Evolutionary conservation across 2,888 invertebrate genomes (phyloP).

Genomic region (Eustalomyia histrio): DNA sequence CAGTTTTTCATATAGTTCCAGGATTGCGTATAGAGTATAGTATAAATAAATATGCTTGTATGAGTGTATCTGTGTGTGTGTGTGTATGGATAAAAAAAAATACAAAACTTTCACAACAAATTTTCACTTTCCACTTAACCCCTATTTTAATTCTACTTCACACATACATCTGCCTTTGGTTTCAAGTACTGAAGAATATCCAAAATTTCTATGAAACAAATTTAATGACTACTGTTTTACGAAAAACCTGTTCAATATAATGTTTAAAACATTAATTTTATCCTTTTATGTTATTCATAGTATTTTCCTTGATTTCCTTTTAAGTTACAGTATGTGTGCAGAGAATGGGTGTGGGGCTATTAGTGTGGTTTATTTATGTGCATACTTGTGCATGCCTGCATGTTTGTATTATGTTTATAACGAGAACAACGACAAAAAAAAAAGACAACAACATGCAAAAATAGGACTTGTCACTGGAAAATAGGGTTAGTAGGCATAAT

Average conservation of each 20-base stretch:
- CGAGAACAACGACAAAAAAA: constrained; percentile 37
- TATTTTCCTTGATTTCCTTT: neutral
- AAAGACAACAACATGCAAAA: constrained; percentile 67
- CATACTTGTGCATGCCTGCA: constrained; percentile 37
- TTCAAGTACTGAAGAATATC: neutral
- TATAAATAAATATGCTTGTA: constrained; percentile 2
- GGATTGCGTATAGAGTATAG: constrained; percentile 51
- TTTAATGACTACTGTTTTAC: neutral
- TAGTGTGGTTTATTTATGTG: constrained; percentile 24
- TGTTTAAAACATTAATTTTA: neutral
- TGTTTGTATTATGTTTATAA: constrained; percentile 37
- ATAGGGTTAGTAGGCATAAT: constrained; percentile 80
- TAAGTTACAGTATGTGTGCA: too few relatives aligned
- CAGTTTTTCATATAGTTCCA: constrained; percentile 63
- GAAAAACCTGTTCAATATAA: too few relatives aligned
- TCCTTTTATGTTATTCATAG: neutral
- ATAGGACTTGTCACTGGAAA: constrained; percentile 79
- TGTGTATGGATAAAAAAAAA: neutral
- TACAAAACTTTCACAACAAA: constrained; percentile 49
- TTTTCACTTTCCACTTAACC: constrained; percentile 65
- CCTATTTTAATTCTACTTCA: constrained; percentile 30
- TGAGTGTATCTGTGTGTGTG: neutral
- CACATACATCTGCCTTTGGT: neutral
- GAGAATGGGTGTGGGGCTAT: constrained; percentile 48
- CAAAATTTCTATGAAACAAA: neutral